Evolutionary conservation across 2,888 invertebrate genomes (phyloP), one percentile per base, ranked within the genome.

Genomic region (Cantharis lateralis): DNA sequence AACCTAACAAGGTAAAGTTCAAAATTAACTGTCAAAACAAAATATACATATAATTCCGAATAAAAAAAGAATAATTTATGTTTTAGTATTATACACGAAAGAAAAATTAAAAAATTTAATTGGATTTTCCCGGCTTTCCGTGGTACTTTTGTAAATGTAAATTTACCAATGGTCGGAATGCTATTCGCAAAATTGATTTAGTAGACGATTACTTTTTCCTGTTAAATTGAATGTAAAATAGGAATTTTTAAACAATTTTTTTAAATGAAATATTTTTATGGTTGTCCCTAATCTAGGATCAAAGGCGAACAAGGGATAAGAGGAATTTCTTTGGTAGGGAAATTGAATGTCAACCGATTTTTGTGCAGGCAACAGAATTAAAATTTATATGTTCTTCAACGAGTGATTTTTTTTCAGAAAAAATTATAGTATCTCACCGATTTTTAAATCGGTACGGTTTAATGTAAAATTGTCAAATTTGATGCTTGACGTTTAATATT

Each of bases 1-100:
- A 24, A n/a, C 10, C 20, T 20, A 24, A 66, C 13, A 24, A 66
- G 64, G 24, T 66, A 13, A 66, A 66, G 24, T 66, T 18, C 64
- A 66, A 66, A 66, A 16, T 16, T 66, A 66, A n/a, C 64, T 66
- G 64, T 66, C 64, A 20, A 66, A 66, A 66, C 64, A 66, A 24
- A 66, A 20, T 24, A 24, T 24, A 24, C 24, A 24, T 24, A 66
- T 24, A 24, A 20, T 66, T 15, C 16, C n/a, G 48, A 48, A 20
- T 66, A 66, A 9, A 15, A 66, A 64, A 66, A 66, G 26, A 66
- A 3, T 66, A 48, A 48, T 66, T 66, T 18, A 20, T 66, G 13
- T 63, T 63, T 15, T 63, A 18, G 13, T 11, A 24, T 66, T 11
- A 24, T 66, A n/a, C 32, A 32, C 20, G n/a, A 66, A 64, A 20